phyloP scores from a whole-genome alignment of 2,113 vertebrate species.

The Ictalurus furcatus region DNA sequence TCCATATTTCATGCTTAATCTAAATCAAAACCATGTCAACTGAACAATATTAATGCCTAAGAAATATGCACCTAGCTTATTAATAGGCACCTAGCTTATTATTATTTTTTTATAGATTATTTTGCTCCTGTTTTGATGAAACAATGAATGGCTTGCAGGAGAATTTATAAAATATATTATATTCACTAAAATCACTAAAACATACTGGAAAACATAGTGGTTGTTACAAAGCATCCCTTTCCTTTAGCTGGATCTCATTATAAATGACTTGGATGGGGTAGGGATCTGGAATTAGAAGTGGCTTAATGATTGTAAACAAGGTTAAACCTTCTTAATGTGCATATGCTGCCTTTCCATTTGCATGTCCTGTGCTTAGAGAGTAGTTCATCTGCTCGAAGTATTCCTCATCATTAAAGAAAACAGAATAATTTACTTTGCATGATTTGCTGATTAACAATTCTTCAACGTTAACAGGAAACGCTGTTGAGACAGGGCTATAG shows the following conservation, averaged over 20 bases:
- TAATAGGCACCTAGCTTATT: neutral
- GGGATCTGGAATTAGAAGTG: slow-evolving; percentile 77
- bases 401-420: slow-evolving; percentile 62
- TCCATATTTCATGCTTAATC: neutral
- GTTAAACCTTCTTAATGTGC: slow-evolving; percentile 71
- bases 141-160: neutral
- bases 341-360: slow-evolving; percentile 75
- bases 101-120: neutral
- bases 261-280: slow-evolving; percentile 70
- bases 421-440: slow-evolving; percentile 63
- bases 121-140: neutral
- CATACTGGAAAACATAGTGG: neutral
- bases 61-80: neutral
- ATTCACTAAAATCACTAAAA: neutral
- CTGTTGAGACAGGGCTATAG: neutral
- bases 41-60: neutral
- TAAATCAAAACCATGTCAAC: neutral
- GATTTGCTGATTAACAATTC: slow-evolving; percentile 2
- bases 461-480: neutral
- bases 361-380: slow-evolving; percentile 69
- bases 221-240: slow-evolving; percentile 53
- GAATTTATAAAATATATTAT: neutral
- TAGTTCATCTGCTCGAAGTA: slow-evolving; percentile 65
- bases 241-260: slow-evolving; percentile 70
- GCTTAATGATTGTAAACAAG: slow-evolving; percentile 81